phyloP scores from a whole-genome alignment of 2,113 vertebrate species.

The Empidonax alnorum region DNA sequence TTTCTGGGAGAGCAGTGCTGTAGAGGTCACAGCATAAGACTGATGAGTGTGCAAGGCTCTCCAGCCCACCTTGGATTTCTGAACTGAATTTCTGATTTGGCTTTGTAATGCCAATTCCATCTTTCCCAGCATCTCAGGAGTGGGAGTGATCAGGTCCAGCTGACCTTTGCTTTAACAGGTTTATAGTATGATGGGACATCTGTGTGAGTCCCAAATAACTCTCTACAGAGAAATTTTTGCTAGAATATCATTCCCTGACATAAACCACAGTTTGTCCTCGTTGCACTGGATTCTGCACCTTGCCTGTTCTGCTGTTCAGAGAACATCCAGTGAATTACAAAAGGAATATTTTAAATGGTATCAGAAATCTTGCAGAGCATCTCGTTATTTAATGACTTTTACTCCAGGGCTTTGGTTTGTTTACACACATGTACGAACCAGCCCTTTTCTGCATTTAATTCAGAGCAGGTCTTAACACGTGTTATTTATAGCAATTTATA shows the following conservation, averaged over 20 bases:
- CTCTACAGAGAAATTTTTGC: neutral
- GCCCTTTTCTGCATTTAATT: neutral
- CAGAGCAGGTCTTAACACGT: neutral
- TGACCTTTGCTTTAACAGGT: neutral
- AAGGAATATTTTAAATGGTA: neutral
- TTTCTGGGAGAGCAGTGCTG: neutral
- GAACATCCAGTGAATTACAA: neutral
- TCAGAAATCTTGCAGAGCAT: neutral
- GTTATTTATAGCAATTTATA: neutral
- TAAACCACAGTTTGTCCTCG: neutral
- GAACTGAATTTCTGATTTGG: neutral
- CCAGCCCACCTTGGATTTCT: neutral
- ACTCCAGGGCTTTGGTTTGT: neutral
- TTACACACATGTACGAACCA: neutral
- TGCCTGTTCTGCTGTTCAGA: neutral
- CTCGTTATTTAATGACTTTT: neutral
- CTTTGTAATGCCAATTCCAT: neutral
- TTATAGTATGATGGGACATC: neutral
- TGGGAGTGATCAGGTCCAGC: neutral
- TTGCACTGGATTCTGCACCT: neutral
- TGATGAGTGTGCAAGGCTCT: neutral
- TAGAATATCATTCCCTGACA: neutral
- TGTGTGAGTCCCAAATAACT: neutral
- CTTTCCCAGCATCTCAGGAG: neutral
- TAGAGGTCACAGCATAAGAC: neutral